A percentile compares a stretch with the other conserved stretches of the same genome.
phyloP scores from a whole-genome alignment of 30 jellyfish, hydroid and myxozoan species.

The Hydractinia symbiolongicarpus region DNA sequence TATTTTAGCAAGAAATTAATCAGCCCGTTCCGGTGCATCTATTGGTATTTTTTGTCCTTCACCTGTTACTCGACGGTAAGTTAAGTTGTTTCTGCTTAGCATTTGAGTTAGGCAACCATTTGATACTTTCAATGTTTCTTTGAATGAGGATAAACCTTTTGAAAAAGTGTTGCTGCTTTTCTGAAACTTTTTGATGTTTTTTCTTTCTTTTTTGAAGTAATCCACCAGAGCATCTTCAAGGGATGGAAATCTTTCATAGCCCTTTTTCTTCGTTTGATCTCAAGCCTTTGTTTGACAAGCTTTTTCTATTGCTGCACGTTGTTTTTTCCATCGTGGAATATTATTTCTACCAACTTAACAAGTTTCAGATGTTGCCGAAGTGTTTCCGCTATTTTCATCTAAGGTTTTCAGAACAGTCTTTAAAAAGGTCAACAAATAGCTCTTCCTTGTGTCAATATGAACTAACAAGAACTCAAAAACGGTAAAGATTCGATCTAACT shows the following conservation, averaged over 20 bases:
- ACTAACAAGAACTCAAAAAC: too few relatives aligned
- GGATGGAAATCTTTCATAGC: constrained; percentile 1
- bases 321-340: not conserved
- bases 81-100: not conserved
- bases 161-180: not conserved
- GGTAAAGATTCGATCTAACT: too few relatives aligned
- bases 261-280: not conserved
- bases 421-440: too few relatives aligned
- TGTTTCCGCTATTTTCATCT: too few relatives aligned
- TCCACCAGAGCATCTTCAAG: constrained; percentile 27
- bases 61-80: not conserved
- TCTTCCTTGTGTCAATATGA: too few relatives aligned
- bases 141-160: not conserved
- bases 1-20: not conserved
- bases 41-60: constrained; percentile 7
- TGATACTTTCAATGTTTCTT: not conserved
- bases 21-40: constrained; percentile 10
- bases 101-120: not conserved
- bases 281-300: not conserved
- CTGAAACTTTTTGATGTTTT: not conserved
- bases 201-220: not conserved
- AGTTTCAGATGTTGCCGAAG: too few relatives aligned
- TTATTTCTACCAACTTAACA: too few relatives aligned
- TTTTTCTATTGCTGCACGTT: not conserved
- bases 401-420: too few relatives aligned